phyloP scores from a whole-genome alignment of 2,888 invertebrate species.

The Heteromyza rotundicornis region DNA sequence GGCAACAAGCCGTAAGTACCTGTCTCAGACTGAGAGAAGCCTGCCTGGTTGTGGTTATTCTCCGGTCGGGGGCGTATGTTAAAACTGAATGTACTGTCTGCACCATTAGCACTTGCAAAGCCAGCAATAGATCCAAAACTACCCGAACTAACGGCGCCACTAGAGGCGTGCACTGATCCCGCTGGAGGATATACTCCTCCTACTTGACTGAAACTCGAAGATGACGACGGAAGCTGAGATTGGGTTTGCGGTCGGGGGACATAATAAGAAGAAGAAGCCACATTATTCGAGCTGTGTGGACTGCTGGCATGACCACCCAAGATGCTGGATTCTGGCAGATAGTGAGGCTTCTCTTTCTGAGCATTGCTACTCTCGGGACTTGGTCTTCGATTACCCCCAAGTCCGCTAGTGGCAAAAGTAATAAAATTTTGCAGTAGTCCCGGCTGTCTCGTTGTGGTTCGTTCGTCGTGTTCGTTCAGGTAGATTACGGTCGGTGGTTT shows the following conservation, averaged over 20 bases:
- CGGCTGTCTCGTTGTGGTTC: constrained; percentile 44
- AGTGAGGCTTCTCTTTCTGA: constrained; percentile 22
- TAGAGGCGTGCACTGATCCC: constrained; percentile 48
- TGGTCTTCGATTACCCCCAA: constrained; percentile 26
- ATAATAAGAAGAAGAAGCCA: constrained; percentile 10
- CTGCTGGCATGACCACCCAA: constrained; percentile 31
- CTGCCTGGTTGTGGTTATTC: constrained; percentile 30
- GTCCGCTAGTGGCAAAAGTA: constrained; percentile 46
- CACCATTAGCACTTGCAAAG: constrained; percentile 50
- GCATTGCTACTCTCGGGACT: constrained; percentile 12
- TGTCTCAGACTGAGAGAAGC: neutral
- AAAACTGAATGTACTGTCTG: constrained; percentile 58
- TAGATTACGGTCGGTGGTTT: constrained; percentile 61
- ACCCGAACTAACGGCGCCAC: constrained; percentile 49
- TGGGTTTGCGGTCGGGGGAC: constrained; percentile 27
- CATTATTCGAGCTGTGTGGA: constrained; percentile 33
- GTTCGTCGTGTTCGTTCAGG: constrained; percentile 52
- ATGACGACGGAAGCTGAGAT: constrained; percentile 12
- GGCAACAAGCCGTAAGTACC: constrained; percentile 37
- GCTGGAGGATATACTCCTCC: constrained; percentile 26
- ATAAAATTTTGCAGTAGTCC: constrained; percentile 55
- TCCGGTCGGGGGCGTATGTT: constrained; percentile 55
- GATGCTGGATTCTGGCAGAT: constrained; percentile 15
- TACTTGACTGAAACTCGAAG: constrained; percentile 38
- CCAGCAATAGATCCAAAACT: constrained; percentile 53